These are phyloP conservation scores for Chiroxiphia lanceolata DNA, from an alignment of 2,797 vertebrate species.

Conservation along the genomic window DNA sequence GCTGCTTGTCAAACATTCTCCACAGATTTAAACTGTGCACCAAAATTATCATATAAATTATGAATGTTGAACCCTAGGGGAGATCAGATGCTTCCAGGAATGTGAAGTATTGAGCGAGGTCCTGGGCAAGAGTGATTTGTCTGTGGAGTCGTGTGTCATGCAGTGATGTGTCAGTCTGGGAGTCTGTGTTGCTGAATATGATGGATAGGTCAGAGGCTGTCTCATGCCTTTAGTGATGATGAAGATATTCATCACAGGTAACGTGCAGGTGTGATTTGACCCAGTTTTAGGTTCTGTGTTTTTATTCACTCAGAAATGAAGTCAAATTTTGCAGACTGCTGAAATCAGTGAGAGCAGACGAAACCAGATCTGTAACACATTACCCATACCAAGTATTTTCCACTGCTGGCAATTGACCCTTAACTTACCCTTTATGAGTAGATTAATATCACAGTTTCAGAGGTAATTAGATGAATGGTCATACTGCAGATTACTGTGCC, in stretches of 20 bases:
- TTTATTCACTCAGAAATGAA: not conserved
- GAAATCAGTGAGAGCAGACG: not conserved
- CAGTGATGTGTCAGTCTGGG: not conserved
- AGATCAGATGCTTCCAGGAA: not conserved
- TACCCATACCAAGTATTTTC: not conserved
- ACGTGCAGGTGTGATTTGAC: not conserved
- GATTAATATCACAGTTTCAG: not conserved
- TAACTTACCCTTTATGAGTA: not conserved
- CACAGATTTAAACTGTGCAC: not conserved
- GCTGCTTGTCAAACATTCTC: not conserved
- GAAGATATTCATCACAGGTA: not conserved
- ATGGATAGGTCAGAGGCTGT: not conserved
- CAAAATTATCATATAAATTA: not conserved
- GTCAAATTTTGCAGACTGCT: not conserved
- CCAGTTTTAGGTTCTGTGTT: not conserved
- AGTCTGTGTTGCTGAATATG: rapidly evolving
- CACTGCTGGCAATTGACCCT: not conserved
- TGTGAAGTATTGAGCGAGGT: not conserved
- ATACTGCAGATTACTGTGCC: not conserved
- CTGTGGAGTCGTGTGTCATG: rapidly evolving
- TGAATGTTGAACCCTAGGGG: not conserved
- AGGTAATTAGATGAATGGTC: not conserved
- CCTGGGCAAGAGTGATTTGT: not conserved
- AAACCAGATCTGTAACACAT: not conserved
- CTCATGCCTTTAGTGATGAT: not conserved